phyloP scores from a whole-genome alignment of 1,140 invertebrate genomes.

The Bicyclus anynana region DNA sequence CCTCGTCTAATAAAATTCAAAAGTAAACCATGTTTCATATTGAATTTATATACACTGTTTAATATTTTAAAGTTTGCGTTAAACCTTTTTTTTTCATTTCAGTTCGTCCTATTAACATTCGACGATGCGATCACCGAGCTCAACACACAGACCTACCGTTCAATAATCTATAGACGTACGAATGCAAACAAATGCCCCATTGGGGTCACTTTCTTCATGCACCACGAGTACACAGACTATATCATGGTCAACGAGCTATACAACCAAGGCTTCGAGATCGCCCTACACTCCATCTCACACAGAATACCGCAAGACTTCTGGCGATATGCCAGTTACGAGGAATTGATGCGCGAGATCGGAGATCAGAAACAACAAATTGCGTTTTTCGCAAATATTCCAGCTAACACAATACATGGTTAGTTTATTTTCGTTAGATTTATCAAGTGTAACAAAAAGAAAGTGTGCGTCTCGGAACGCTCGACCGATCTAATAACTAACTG shows the following conservation, averaged over 20 bases:
- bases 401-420: conserved; percentile 67
- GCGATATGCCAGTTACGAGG: conserved; percentile 64
- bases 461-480: too few species aligned
- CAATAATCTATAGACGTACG: conserved; percentile 77
- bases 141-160: conserved; percentile 81
- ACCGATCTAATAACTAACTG: too few species aligned
- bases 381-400: conserved; percentile 78
- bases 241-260: conserved; percentile 80
- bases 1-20: too few species aligned
- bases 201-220: conserved; percentile 81
- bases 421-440: too few species aligned
- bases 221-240: conserved; percentile 85
- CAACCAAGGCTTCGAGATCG: conserved; percentile 83
- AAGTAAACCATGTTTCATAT: too few species aligned
- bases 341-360: conserved; percentile 77
- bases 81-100: conserved; percentile 28
- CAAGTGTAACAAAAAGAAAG: too few species aligned
- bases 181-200: conserved; percentile 83
- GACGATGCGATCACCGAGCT: conserved; percentile 82
- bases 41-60: too few species aligned
- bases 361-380: conserved; percentile 77
- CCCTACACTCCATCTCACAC: conserved; percentile 81
- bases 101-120: conserved; percentile 83
- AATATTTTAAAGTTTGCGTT: too few species aligned
- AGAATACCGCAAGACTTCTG: conserved; percentile 74